Base-by-base conservation (phyloP, 2,797 vertebrate genomes). In the Cryptoprocta ferox region DNA sequence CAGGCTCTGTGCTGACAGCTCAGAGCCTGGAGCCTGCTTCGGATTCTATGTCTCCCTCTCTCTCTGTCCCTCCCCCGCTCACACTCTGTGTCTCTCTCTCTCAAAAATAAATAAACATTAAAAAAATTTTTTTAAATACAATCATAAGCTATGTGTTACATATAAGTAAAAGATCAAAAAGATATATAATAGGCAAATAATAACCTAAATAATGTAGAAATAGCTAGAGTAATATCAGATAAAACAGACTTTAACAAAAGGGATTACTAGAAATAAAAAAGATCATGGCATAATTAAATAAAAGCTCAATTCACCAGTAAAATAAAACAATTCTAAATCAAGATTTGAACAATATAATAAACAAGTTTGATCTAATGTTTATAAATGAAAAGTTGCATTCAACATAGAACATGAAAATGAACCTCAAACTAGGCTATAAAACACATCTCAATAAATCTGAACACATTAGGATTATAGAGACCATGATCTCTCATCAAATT, bases 291-390 rank as follows among this genome's bases (percentile, higher is more conserved):
- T 70, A 59, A 73, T 78, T 39, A 66, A 53, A 85, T 39, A 66
- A 53, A 85, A 68, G 45, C 78, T 93, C 26, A 56, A 35, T 65
- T 53, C 42, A 39, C 66, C 37, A 81, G 39, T 73, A 88, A 88
- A 88, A 94, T 71, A 88, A 37, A 88, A 71, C 37, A 94, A 88
- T 61, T 81, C 63, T 88, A 81, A 88, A 94, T 71, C 53, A 81
- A 73, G 39, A 50, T 71, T 50, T 81, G 48, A 94, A 81, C 18
- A 87, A 76, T 19, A 56, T 78, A 76, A 88, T 39, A 50, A 93
- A 80, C 9, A 86, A 80, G 50, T n/a, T 30, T 88, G 53, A 26
- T 88, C 9, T 93, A 71, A 81, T 19, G 56, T 76, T 76, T 85
- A 92, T 42, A 85, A 35, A 1, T 53, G 63, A 61, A 48, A 92